phyloP scores from a whole-genome alignment of 2,113 vertebrate species.

The Corvus cornix region DNA sequence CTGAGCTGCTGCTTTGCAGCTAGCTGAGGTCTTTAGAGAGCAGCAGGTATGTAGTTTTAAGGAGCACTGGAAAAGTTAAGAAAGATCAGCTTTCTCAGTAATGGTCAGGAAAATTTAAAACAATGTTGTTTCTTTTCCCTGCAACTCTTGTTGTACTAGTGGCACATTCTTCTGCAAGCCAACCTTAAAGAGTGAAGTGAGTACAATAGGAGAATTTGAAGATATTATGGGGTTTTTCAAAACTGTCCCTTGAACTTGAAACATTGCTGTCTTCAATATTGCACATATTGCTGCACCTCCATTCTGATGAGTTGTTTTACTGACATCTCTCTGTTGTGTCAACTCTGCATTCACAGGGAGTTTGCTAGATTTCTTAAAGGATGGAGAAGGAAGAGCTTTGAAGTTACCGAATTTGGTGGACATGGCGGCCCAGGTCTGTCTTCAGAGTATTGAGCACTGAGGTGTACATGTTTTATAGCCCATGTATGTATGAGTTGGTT shows the following conservation, averaged over 20 bases:
- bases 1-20: background rate
- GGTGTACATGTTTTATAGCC: background rate
- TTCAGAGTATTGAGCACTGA: background rate
- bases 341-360: slow-evolving; percentile 81
- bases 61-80: background rate
- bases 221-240: background rate
- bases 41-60: background rate
- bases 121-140: background rate
- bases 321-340: background rate
- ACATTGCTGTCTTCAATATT: background rate
- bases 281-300: background rate
- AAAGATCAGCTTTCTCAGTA: background rate
- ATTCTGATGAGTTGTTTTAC: background rate
- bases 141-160: background rate
- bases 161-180: background rate
- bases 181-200: background rate
- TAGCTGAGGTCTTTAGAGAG: slow-evolving; percentile 12
- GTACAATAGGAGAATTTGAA: background rate
- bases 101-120: background rate
- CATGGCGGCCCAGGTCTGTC: slow-evolving; percentile 93
- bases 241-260: background rate
- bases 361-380: slow-evolving; percentile 93
- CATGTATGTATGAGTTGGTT: rapidly evolving
- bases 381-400: slow-evolving; percentile 87
- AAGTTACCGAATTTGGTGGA: slow-evolving; percentile 96